These are phyloP conservation scores for Prolemur simus DNA, from an alignment of 2,113 vertebrate species.

Conservation along the genomic window DNA sequence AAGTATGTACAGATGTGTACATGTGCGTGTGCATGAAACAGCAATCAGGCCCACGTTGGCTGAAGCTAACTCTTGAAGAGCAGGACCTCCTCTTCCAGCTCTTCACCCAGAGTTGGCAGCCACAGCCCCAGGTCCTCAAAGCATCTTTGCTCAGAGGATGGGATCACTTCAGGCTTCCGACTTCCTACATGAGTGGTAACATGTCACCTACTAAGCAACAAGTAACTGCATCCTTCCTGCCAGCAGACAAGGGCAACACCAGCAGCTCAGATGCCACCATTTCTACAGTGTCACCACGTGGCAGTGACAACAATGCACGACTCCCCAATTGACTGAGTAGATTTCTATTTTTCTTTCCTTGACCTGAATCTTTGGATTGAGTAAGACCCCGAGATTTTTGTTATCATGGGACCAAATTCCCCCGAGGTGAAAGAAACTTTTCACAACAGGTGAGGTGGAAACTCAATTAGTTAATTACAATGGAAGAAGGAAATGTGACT, in stretches of 20 bases:
- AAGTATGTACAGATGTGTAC: not conserved
- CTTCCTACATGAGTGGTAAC: not conserved
- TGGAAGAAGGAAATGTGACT: not conserved
- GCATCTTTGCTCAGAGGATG: not conserved
- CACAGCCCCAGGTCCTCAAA: not conserved
- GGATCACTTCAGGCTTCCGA: not conserved
- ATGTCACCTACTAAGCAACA: not conserved
- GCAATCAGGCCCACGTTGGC: not conserved
- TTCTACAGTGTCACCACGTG: constrained; percentile 43
- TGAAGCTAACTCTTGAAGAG: not conserved
- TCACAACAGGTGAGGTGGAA: not conserved
- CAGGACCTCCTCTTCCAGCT: not conserved
- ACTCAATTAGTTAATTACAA: not conserved
- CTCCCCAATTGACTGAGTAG: not conserved
- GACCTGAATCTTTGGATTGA: not conserved
- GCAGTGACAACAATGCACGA: not conserved
- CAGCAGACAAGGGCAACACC: not conserved
- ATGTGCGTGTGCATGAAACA: not conserved
- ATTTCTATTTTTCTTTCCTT: not conserved
- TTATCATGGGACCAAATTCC: not conserved
- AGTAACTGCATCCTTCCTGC: not conserved
- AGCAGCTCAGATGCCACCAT: not conserved
- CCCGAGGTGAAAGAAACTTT: not conserved
- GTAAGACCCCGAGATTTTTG: not conserved
- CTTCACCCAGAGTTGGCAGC: not conserved